Base-by-base conservation (phyloP, 2,113 vertebrate species). In the Suricata suricatta region DNA sequence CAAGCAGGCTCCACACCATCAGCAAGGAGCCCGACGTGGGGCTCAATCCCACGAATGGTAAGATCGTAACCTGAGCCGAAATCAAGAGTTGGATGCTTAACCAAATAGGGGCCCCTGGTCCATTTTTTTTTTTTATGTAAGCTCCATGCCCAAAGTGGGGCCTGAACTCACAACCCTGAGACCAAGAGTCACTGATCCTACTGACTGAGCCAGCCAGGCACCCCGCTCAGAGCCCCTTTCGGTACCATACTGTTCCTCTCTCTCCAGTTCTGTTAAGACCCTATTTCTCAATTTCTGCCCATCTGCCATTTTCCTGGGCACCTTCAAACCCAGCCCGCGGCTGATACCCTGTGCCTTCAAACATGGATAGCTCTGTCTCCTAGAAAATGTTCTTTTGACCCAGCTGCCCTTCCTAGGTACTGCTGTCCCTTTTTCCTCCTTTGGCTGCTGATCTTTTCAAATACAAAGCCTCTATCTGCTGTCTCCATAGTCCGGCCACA, bases 371-470 rank as follows among this genome's bases (percentile, higher is more conserved):
- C 41, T 85, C 69, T 94, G 38, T 63, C 23, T 69, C 50, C 72
- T 77, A 60, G 85, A 92, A 96, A 92, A 90, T 54, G 5, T 93
- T 88, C 72, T 80, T 47, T 95, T 92, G 47, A 95, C 90, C 69
- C 35, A 69, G 54, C n/a, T 81, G 31, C 41, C 90, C 76, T 84
- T 25, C 92, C 33, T 64, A 84, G 74, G 44, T 76, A 72, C 10
- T 89, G 31, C 57, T 95, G 3, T 94, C 38, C 5, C n/a, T 54
- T 35, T 57, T 80, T 82, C 16, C 7, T 11, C 52, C 27, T 88
- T 83, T 83, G 76, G 76, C 71, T 90, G 81, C 93, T 35, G 89
- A 86, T 63, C 38, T 86, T 83, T 92, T 92, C 81, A 88, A 63
- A 83, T 44, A 90, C 92, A n/a, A 21, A 44, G 80, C 77, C 52